A percentile compares a stretch with the other conserved stretches of the same genome.
phyloP scores from a whole-genome alignment of 2,888 invertebrate genomes.

The Apocheima hispidaria region DNA sequence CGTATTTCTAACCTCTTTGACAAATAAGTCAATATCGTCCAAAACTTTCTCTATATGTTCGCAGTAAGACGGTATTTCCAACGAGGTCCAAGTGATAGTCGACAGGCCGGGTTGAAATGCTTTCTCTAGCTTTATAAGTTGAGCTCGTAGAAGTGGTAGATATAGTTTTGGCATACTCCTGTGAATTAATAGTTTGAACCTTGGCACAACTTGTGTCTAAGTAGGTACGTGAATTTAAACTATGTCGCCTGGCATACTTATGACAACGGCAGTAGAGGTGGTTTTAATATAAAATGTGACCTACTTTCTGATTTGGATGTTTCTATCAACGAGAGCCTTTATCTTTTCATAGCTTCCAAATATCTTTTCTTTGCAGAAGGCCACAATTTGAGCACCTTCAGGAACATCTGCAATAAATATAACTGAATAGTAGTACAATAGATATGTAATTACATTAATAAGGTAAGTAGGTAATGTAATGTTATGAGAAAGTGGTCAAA shows the following conservation, averaged over 20 bases:
- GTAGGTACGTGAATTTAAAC: too few relatives aligned
- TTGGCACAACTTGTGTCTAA: not conserved
- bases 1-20: conserved; percentile 83
- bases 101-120: conserved; percentile 91
- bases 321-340: conserved; percentile 87
- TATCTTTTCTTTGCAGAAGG: conserved; percentile 90
- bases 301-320: conserved; percentile 84
- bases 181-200: conserved; percentile 1
- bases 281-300: not conserved
- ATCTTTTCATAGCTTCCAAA: conserved; percentile 87
- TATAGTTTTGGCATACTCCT: conserved; percentile 89
- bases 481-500: too few relatives aligned
- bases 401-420: conserved; percentile 86
- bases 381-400: conserved; percentile 90
- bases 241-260: not conserved
- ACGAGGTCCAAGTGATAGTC: conserved; percentile 93
- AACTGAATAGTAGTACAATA: too few relatives aligned
- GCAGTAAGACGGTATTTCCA: conserved; percentile 89
- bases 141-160: conserved; percentile 89
- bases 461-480: too few relatives aligned
- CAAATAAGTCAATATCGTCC: conserved; percentile 88
- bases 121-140: conserved; percentile 89
- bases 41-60: conserved; percentile 84
- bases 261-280: not conserved
- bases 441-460: too few relatives aligned